Evolutionary conservation across 2,888 invertebrate species (phyloP).

Genomic region (Hofmannophila pseudospretella): DNA sequence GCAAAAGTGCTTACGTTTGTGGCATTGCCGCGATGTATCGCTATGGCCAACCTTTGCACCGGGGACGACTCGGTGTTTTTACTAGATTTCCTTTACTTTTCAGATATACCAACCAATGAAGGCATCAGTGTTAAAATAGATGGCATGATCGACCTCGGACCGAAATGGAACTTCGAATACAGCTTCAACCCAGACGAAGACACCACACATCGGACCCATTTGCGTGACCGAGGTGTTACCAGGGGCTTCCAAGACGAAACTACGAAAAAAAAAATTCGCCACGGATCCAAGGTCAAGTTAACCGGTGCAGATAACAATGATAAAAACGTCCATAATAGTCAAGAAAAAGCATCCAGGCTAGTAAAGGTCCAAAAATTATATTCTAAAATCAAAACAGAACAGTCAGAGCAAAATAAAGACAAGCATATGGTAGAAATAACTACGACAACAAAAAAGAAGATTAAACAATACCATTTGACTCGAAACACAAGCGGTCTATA

Average conservation of each 20-base stretch:
- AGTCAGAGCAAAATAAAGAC: not conserved
- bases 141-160: slow-evolving; percentile 32
- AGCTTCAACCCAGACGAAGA: not conserved
- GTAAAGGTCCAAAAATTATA: not conserved
- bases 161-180: slow-evolving; percentile 35
- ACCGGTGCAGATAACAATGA: no score
- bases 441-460: not conserved
- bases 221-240: no score
- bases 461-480: not conserved
- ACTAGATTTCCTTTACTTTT: not conserved
- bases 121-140: slow-evolving; percentile 28
- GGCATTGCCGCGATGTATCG: no score
- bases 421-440: not conserved
- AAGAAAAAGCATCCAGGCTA: not conserved
- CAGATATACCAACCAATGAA: not conserved
- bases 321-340: not conserved
- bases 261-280: not conserved
- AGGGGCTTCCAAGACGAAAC: not conserved
- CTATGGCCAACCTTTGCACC: no score
- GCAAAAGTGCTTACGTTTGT: no score
- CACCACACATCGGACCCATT: not conserved
- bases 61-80: no score
- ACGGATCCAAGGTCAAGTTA: no score
- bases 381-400: no score
- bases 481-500: not conserved